Evolutionary conservation across 2,113 vertebrate species (phyloP).

Genomic region (Cygnus buccinator): DNA sequence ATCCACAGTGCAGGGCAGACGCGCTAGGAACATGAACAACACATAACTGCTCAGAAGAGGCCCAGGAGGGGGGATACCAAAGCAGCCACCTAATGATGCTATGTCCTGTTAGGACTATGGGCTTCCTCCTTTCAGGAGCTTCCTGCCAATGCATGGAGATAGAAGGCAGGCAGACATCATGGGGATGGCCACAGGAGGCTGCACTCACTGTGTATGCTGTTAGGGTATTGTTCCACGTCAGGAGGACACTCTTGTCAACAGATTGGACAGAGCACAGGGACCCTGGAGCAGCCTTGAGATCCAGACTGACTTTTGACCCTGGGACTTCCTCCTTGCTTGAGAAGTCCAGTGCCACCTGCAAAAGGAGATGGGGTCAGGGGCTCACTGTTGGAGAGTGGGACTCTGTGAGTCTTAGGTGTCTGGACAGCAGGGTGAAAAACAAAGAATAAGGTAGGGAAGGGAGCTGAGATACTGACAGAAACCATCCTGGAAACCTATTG

Average conservation of each 20-base stretch:
- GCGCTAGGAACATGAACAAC: not conserved
- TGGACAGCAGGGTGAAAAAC: not conserved
- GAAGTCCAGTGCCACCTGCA: constrained; percentile 60
- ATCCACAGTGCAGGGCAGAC: not conserved
- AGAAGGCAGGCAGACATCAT: not conserved
- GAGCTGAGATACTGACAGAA: not conserved
- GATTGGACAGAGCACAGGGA: constrained; percentile 64
- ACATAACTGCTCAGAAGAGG: not conserved
- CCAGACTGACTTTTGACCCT: constrained; percentile 12
- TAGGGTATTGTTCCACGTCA: not conserved
- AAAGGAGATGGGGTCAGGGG: not conserved
- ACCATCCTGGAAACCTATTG: not conserved
- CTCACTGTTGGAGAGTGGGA: not conserved
- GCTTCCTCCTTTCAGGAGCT: not conserved
- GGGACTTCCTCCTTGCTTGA: constrained; percentile 53
- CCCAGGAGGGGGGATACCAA: accelerated
- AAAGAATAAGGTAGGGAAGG: not conserved
- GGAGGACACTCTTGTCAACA: constrained; percentile 61
- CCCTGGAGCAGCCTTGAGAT: constrained; percentile 53
- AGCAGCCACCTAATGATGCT: not conserved
- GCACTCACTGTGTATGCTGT: constrained; percentile 28
- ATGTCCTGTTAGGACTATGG: not conserved
- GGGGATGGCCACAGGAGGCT: accelerated
- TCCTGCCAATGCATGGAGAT: not conserved
- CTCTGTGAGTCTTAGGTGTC: not conserved